phyloP scores from a whole-genome alignment of 2,888 invertebrate species.

The Druceiella hillmani region DNA sequence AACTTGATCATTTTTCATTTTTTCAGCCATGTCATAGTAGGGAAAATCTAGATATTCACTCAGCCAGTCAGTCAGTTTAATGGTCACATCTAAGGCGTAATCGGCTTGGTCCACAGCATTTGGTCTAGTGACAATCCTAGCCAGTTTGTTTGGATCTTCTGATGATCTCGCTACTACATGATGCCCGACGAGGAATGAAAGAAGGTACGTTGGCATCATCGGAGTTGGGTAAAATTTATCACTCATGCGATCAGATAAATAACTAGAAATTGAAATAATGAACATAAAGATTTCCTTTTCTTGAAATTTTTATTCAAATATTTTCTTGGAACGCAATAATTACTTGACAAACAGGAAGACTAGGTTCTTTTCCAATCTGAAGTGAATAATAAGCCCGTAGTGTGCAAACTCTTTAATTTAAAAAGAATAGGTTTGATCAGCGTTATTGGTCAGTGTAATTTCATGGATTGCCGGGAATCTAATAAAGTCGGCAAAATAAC shows the following conservation, averaged over 20 bases:
- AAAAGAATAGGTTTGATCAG: too few relatives aligned
- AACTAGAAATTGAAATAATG: too few relatives aligned
- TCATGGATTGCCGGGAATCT: too few relatives aligned
- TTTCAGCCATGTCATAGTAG: conserved; percentile 47
- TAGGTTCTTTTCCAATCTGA: too few relatives aligned
- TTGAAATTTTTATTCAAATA: too few relatives aligned
- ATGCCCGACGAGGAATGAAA: conserved; percentile 81
- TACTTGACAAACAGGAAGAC: too few relatives aligned
- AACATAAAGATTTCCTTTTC: too few relatives aligned
- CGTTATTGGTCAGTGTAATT: too few relatives aligned
- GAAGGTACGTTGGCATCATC: conserved; percentile 73
- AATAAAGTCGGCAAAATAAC: too few relatives aligned
- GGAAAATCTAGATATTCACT: conserved; percentile 53
- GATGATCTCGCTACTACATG: conserved; percentile 43
- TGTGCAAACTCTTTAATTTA: too few relatives aligned
- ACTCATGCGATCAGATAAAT: conserved; percentile 30
- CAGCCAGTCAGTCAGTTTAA: conserved; percentile 44
- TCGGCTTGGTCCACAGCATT: conserved; percentile 60
- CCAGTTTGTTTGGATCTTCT: conserved; percentile 31
- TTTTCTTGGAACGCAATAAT: too few relatives aligned
- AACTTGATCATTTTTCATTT: conserved; percentile 64
- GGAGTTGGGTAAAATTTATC: conserved; percentile 55
- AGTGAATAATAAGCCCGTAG: too few relatives aligned
- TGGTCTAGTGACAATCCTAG: conserved; percentile 63
- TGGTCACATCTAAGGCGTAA: conserved; percentile 60